Base-by-base conservation (phyloP, 2,797 vertebrate species). In the Siniperca scherzeri region DNA sequence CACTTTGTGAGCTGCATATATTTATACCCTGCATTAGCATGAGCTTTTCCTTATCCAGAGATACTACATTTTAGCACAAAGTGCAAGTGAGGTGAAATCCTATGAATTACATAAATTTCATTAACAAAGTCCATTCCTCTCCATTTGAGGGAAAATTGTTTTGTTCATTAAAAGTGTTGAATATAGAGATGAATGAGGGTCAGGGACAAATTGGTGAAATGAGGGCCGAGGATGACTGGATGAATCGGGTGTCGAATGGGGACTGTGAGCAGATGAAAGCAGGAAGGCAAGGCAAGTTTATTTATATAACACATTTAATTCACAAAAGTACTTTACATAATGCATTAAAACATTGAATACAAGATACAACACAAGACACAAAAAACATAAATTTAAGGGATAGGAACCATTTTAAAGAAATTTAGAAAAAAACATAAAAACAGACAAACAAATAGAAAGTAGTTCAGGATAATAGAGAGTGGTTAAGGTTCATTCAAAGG, bases 251-350 rank as follows among this genome's bases (percentile, higher is more conserved):
- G 68, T 74, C 36, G 30, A 73, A 84, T 66, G 55, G 74, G 80
- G 80, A 89, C 68, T 78, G 71, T 64, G 79, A 80, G 71, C n/a
- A 85, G 81, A 90, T 82, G 84, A 91, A 90, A 90, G 83, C 61
- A 38, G 56, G 14, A 12, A 77, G 56, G 40, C 50, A 42, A 78
- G 61, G 74, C 59, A 11, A 59, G 71, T 82, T 87, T 84, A 85
- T 90, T 86, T 88, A 83, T 87, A 67, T 66, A 70, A 42, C 46
- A 17, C 48, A 30, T 68, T 84, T 71, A 74, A 85, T 89, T 84
- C 75, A 77, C 67, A 69, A 60, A 81, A 84, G 67, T 50, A 38
- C 13, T 81, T 80, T 80, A 56, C 78, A 78, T 68, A 84, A 84
- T 53, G 40, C 70, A 77, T 73, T 68, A 72, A 82, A 76, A 56